phyloP scores from a whole-genome alignment of 2,888 invertebrate genomes.

The Polydrusus pterygomalis region DNA sequence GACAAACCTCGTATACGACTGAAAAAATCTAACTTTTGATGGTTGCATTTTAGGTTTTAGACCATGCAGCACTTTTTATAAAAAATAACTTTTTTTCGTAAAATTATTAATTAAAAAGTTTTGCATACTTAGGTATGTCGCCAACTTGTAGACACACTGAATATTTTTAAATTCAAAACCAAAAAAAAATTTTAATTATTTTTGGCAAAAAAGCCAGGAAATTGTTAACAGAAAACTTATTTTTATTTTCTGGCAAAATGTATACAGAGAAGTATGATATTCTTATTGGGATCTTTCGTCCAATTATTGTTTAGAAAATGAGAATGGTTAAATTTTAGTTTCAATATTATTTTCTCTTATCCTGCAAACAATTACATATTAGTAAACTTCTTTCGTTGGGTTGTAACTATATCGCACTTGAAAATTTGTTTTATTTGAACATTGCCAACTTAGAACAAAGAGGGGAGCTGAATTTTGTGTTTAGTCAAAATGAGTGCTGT shows the following conservation, averaged over 20 bases:
- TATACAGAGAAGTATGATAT: not conserved
- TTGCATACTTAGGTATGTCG: too few species aligned
- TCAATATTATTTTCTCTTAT: constrained; percentile 32
- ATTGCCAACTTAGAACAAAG: constrained; percentile 41
- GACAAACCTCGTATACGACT: too few species aligned
- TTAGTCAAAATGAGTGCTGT: constrained; percentile 36
- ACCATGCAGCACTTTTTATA: too few species aligned
- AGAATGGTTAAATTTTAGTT: constrained; percentile 39
- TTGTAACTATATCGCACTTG: constrained; percentile 34
- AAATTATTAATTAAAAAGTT: too few species aligned
- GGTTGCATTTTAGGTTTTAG: too few species aligned
- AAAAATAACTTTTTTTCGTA: too few species aligned
- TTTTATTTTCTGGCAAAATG: not conserved
- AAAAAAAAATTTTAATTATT: too few species aligned
- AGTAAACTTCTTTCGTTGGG: constrained; percentile 36
- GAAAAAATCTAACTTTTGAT: too few species aligned
- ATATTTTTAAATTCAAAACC: too few species aligned
- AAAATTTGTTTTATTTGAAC: constrained; percentile 28
- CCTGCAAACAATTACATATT: constrained; percentile 32
- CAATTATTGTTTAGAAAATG: constrained; percentile 31
- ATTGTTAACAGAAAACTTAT: too few species aligned
- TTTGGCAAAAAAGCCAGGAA: too few species aligned
- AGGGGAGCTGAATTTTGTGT: constrained; percentile 39
- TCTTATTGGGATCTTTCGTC: constrained; percentile 26
- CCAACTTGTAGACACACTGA: too few species aligned